Percentiles rank a stretch among this genome's conserved stretches.
Conservation (phyloP, 2,888 invertebrate genomes). For the Diarsia brunnea region DNA sequence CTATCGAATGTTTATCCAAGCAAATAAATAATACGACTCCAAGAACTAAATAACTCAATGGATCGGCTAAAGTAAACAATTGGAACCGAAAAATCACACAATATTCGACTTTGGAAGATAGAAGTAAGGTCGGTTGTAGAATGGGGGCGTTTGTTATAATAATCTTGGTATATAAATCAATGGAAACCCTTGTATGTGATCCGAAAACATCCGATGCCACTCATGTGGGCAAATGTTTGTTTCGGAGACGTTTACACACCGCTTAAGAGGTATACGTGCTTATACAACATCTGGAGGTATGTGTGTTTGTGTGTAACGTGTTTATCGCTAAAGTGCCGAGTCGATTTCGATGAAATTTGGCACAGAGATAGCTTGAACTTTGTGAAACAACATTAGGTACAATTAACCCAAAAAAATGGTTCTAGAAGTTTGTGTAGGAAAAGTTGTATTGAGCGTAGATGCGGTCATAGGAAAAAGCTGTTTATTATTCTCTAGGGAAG, state of each 20-base stretch:
- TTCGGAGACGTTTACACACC: slow-evolving; percentile 70
- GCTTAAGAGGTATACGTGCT: slow-evolving; percentile 30
- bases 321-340: background rate
- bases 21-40: slow-evolving; percentile 79
- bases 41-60: slow-evolving; percentile 76
- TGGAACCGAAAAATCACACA: slow-evolving; percentile 20
- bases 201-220: slow-evolving; percentile 84
- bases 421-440: too few species aligned
- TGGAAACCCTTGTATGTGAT: slow-evolving; percentile 84
- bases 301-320: slow-evolving; percentile 5
- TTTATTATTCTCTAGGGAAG: background rate
- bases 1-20: slow-evolving; percentile 76
- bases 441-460: too few species aligned
- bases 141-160: slow-evolving; percentile 22
- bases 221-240: slow-evolving; percentile 80
- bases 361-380: background rate
- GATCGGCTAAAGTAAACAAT: slow-evolving; percentile 79
- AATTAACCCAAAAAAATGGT: background rate
- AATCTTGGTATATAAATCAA: slow-evolving; percentile 76
- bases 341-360: background rate
- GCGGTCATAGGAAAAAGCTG: background rate
- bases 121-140: slow-evolving; percentile 53
- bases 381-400: too few species aligned
- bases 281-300: background rate
- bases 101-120: slow-evolving; percentile 17